Conservation (phyloP, 2,888 invertebrate genomes). For the Flabesymbios commensalis region DNA sequence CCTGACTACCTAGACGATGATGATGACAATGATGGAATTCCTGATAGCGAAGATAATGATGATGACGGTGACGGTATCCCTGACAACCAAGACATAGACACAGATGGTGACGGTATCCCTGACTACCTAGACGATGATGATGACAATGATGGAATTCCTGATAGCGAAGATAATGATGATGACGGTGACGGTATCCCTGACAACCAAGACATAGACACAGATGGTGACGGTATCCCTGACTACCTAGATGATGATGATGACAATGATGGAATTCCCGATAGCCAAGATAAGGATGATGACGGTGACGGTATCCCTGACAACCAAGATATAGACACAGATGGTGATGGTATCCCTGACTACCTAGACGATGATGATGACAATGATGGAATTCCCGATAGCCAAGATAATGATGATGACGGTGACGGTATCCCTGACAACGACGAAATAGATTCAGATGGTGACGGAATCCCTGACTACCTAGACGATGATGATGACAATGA, state of each 20-base stretch:
- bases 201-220: conserved; percentile 18
- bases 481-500: conserved; percentile 39
- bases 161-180: background rate
- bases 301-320: conserved; percentile 16
- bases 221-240: conserved; percentile 25
- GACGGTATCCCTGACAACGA: conserved; percentile 42
- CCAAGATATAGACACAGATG: conserved; percentile 30
- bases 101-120: conserved; percentile 3
- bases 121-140: background rate
- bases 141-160: conserved; percentile 4
- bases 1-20: conserved; percentile 24
- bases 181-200: conserved; percentile 29
- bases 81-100: conserved; percentile 37
- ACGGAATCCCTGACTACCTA: conserved; percentile 37
- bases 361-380: conserved; percentile 38
- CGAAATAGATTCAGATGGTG: conserved; percentile 27
- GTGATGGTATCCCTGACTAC: conserved; percentile 36
- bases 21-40: conserved; percentile 35
- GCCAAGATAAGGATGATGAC: conserved; percentile 9
- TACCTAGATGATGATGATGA: conserved; percentile 27
- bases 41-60: conserved; percentile 29
- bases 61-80: conserved; percentile 42
- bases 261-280: conserved; percentile 11
- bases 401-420: conserved; percentile 37
- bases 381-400: conserved; percentile 43